Evolutionary conservation across 2,113 vertebrate species (phyloP), one percentile per base, ranked within the genome.

Genomic region (Pterocles orientalis): DNA sequence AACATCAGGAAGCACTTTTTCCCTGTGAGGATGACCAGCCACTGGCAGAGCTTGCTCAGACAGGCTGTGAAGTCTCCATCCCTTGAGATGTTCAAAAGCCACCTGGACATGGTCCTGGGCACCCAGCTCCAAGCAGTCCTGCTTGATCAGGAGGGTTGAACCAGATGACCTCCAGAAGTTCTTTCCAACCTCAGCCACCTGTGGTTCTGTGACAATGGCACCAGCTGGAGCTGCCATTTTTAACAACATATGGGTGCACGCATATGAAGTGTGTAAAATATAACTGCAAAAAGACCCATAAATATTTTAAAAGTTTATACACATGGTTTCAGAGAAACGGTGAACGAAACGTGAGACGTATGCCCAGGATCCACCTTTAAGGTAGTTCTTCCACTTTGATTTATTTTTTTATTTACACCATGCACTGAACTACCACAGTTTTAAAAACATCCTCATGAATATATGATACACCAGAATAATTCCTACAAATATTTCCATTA

Each of bases 221-320:
- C n/a, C n/a, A 45, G 31, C 23, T 47, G 25, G 28, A 75, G 11
- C 29, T 48, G 25, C 39, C 1, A 0, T 23, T 66, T 51, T 71
- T 34, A 73, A 8, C 8, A 70, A 48, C 8, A 26, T 24, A 11
- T 7, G 5, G 8, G 10, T 1, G 2, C 31, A 28, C 0, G 6
- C 18, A 36, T 2, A 48, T 29, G 1, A 23, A 48, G 16, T 9
- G 3, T 43, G 33, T 45, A 68, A 88, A 61, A 71, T 33, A 4
- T 6, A 65, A 48, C 19, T 51, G n/a, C 50, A 50, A 70, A 85
- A 61, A 62, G 18, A 48, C 24, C 39, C 9, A 26, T 41, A n/a
- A 15, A 36, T 53, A 29, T 58, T 79, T 33, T 11, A 39, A 15
- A 70, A 53, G 17, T 20, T 8, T n/a, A 36, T 21, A 54, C 7